Conservation (phyloP, 2,113 vertebrate species). For the Romanogobio albipinnatus region DNA sequence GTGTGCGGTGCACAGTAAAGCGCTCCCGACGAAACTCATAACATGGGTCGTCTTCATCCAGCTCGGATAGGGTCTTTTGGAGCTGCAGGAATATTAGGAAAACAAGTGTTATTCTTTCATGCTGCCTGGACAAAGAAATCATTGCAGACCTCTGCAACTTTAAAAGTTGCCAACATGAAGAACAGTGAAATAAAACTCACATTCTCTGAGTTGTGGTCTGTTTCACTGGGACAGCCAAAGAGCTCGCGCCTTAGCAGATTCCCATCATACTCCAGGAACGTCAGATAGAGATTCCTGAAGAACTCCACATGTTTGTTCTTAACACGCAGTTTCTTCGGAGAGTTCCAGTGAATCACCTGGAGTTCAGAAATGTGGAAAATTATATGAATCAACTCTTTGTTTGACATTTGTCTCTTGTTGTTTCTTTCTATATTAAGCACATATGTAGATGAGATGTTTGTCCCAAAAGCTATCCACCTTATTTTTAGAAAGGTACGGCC, state of each 20-base stretch:
- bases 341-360: constrained; percentile 99
- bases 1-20: constrained; percentile 95
- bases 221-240: constrained; percentile 94
- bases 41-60: constrained; percentile 96
- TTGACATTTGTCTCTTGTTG: neutral
- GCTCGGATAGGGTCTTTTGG: constrained; percentile 93
- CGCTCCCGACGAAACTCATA: constrained; percentile 96
- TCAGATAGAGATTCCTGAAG: constrained; percentile 97
- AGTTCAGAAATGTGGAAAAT: neutral
- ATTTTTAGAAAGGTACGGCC: too few relatives aligned
- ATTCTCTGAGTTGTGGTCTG: constrained; percentile 93
- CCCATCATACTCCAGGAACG: constrained; percentile 96
- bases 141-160: neutral
- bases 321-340: constrained; percentile 95
- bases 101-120: neutral
- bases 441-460: neutral
- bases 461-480: neutral
- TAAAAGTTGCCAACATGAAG: constrained; percentile 2
- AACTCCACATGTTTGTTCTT: constrained; percentile 99
- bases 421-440: neutral
- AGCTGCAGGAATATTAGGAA: constrained; percentile 78
- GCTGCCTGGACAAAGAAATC: neutral
- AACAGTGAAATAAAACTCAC: constrained; percentile 74
- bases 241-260: constrained; percentile 93
- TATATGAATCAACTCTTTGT: neutral